Conservation (phyloP, 2,797 vertebrate genomes). For the Graptemys geographica region DNA sequence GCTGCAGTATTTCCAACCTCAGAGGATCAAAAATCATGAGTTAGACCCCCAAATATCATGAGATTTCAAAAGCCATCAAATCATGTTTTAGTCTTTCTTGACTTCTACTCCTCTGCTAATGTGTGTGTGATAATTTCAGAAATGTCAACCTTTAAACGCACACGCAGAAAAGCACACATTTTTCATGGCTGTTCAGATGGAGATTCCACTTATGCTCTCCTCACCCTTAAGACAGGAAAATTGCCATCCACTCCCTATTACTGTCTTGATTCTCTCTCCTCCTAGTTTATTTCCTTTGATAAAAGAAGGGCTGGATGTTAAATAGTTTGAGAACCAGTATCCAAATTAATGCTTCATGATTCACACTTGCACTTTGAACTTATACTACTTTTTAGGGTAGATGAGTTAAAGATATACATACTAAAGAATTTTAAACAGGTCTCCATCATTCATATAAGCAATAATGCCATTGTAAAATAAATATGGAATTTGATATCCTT, state of each 20-base stretch:
- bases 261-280: not conserved
- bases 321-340: not conserved
- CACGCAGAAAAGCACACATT: not conserved
- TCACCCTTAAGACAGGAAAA: not conserved
- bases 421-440: not conserved
- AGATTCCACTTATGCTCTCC: not conserved
- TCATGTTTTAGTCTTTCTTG: not conserved
- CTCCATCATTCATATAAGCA: not conserved
- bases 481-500: not conserved
- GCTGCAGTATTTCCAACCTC: not conserved
- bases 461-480: not conserved
- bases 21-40: not conserved
- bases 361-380: not conserved
- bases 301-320: not conserved
- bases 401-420: not conserved
- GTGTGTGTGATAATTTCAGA: not conserved
- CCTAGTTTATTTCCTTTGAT: not conserved
- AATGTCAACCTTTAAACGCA: not conserved
- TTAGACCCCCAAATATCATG: not conserved
- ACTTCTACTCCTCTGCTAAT: not conserved
- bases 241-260: not conserved
- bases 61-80: not conserved
- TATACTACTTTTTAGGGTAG: not conserved
- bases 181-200: not conserved
- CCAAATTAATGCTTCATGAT: not conserved